Evolutionary conservation across 2,888 invertebrate species (phyloP).

Genomic region (Junonia oenone): DNA sequence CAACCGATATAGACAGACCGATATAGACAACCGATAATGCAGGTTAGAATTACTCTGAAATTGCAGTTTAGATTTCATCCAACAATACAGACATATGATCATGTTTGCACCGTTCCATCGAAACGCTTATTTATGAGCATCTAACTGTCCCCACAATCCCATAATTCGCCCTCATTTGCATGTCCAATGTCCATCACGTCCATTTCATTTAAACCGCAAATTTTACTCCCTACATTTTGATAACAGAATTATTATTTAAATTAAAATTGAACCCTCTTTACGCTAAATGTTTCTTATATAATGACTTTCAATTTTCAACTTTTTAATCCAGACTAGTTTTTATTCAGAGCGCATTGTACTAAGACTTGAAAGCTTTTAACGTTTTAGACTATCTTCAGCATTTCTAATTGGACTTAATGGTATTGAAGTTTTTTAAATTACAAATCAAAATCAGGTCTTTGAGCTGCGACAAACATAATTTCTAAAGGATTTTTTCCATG

Average conservation of each 20-base stretch:
- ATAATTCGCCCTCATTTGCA: conserved; percentile 6
- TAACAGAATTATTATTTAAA: conserved; percentile 2
- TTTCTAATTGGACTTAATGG: no score
- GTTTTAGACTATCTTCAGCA: no score
- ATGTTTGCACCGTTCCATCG: conserved; percentile 12
- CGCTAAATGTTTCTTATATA: no score
- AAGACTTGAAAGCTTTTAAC: no score
- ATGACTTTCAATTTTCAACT: no score
- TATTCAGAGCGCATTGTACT: no score
- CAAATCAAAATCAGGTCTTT: neutral
- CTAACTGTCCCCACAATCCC: conserved; percentile 1
- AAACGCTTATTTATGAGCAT: conserved; percentile 3
- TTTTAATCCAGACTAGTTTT: no score
- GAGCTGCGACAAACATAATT: neutral
- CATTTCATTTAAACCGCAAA: conserved; percentile 11
- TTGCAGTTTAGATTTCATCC: conserved; percentile 21
- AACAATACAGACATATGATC: conserved; percentile 6
- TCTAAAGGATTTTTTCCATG: neutral
- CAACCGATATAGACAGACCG: no score
- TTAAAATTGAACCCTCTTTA: no score
- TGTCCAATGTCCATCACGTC: neutral
- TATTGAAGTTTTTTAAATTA: neutral
- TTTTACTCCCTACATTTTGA: neutral
- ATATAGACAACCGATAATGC: no score
- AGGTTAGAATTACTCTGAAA: conserved; percentile 10